Conservation (phyloP, 2,888 invertebrate species). For the Monoplex corrugatus region DNA sequence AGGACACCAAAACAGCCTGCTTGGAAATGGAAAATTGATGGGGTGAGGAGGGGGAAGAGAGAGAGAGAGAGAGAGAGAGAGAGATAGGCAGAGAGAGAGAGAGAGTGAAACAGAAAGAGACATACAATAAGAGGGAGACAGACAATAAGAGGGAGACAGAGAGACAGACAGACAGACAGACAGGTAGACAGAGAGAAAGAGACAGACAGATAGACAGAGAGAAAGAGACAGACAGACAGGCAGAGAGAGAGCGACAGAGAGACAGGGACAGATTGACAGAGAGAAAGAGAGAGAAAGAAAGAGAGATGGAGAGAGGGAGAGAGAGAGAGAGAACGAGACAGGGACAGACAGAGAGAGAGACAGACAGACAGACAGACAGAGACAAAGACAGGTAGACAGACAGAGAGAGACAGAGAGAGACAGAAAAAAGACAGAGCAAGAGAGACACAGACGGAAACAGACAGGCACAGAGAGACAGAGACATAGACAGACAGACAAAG, state of each 20-base stretch:
- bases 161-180: no score
- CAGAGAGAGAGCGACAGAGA: not conserved
- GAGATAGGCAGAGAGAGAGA: not conserved
- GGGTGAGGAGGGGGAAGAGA: no score
- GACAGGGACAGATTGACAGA: not conserved
- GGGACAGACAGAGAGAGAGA: not conserved
- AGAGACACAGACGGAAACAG: not conserved
- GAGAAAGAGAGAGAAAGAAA: no score
- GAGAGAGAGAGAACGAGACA: not conserved
- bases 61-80: no score
- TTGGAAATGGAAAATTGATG: no score
- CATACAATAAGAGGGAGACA: not conserved
- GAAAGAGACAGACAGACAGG: not conserved
- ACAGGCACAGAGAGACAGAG: no score
- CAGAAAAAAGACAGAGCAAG: not conserved
- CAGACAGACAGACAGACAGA: not conserved
- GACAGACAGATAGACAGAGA: not conserved
- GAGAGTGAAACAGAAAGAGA: not conserved
- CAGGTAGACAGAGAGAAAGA: no score
- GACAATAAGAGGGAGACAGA: no score
- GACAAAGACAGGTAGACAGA: not conserved
- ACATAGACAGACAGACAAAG: no score
- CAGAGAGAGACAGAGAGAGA: no score
- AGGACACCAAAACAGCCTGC: no score
- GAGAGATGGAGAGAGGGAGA: no score